Percentiles rank a stretch among this genome's conserved stretches.
phyloP scores from a whole-genome alignment of 2,797 vertebrate species.

The Danio aesculapii region DNA sequence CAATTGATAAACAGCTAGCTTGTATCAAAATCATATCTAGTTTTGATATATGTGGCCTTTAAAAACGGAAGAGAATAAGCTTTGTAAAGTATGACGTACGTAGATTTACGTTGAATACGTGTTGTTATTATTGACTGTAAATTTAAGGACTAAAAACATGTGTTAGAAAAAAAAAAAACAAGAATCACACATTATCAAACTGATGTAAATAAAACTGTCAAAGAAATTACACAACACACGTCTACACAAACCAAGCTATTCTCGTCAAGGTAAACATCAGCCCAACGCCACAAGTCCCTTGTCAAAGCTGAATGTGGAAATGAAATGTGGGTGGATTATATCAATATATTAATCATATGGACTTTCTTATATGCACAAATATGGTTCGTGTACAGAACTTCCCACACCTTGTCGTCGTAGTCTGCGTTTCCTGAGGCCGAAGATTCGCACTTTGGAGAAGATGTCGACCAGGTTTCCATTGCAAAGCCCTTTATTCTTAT shows the following conservation, averaged over 20 bases:
- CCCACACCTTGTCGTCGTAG: conserved; percentile 98
- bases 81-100: conserved; percentile 19
- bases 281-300: background rate
- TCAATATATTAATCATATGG: conserved; percentile 32
- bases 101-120: conserved; percentile 33
- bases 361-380: conserved; percentile 37
- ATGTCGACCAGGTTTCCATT: conserved; percentile 99
- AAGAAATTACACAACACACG: conserved; percentile 51
- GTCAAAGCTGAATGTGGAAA: conserved; percentile 22
- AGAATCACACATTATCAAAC: conserved; percentile 64
- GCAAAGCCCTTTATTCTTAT: conserved; percentile 96
- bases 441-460: conserved; percentile 99
- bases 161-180: conserved; percentile 11
- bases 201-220: conserved; percentile 59
- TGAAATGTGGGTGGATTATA: conserved; percentile 41
- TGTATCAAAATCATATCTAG: background rate
- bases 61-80: conserved; percentile 33
- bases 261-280: conserved; percentile 17
- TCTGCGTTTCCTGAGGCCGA: conserved; percentile 97
- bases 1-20: background rate
- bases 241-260: conserved; percentile 9
- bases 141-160: conserved; percentile 20
- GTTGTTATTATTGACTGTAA: conserved; percentile 49
- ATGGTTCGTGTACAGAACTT: conserved; percentile 54
- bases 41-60: conserved; percentile 26